Conservation (phyloP, 2,797 vertebrate genomes). For the Ctenosaura bakeri region DNA sequence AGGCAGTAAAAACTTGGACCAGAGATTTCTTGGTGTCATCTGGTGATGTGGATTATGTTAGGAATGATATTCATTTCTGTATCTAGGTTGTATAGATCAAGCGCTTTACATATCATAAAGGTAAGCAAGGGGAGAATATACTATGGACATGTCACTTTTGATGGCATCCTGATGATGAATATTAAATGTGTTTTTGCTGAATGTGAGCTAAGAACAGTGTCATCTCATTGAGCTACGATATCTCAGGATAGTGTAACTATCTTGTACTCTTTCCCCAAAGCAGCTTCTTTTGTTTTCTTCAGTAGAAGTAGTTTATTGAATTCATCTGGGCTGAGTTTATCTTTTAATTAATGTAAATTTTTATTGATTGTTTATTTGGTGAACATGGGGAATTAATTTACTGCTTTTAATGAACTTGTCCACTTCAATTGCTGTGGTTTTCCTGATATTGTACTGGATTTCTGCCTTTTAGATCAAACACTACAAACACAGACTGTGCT, state of each 20-base stretch:
- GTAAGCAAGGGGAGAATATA: neutral
- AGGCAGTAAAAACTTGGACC: neutral
- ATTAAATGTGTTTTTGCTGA: neutral
- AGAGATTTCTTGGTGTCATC: neutral
- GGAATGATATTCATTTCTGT: neutral
- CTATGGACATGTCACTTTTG: neutral
- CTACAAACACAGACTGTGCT: neutral
- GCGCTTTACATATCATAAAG: neutral
- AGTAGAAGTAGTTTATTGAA: conserved; percentile 31
- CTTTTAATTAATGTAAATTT: conserved; percentile 43
- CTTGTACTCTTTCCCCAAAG: neutral
- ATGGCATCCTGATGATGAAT: neutral
- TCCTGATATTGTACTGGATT: conserved; percentile 25
- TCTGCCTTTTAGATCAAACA: conserved; percentile 2
- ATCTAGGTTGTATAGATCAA: neutral
- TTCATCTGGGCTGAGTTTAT: conserved; percentile 30
- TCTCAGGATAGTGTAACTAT: neutral
- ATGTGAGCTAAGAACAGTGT: neutral
- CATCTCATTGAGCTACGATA: neutral
- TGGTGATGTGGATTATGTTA: neutral
- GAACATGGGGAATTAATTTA: conserved; percentile 34
- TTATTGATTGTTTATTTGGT: conserved; percentile 40
- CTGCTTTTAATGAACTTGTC: conserved; percentile 42
- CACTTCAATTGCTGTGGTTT: conserved; percentile 28
- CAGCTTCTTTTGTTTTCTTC: neutral